Base-by-base conservation (phyloP, 2,113 vertebrate species). In the Pachyramphus minor region DNA sequence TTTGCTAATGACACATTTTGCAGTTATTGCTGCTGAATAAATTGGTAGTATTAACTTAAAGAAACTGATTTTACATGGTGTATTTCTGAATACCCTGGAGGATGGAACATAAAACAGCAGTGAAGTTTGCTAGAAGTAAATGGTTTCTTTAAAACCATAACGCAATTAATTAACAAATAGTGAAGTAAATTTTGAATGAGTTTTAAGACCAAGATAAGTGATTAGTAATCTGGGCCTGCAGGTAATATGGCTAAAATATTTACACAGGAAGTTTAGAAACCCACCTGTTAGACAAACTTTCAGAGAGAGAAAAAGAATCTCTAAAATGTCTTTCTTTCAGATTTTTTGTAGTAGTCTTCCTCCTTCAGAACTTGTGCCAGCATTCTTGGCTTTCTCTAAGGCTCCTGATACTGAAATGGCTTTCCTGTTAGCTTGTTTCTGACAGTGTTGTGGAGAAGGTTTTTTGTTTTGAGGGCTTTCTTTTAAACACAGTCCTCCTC, bases 131-230 rank as follows among this genome's bases (percentile, higher is more conserved):
- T 88, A 71, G 25, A 93, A 90, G 50, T 95, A 81, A 92, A 81
- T 1, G 7, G 25, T 90, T 90, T 64, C 58, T 91, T 89, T 94
- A 88, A 92, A 95, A 91, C 44, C 24, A 8, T 90, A 87, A 39
- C 42, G 79, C 50, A 91, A 50, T 93, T 91, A 87, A 91, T 89
- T 94, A 91, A 67, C 7, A 45, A 84, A 69, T 33, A 80, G 68
- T 42, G 22, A 93, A 47, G 35, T 49, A 39, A 90, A 86, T 58
- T 93, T 90, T 84, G 75, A 91, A 89, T 89, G 77, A 91, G 35
- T 94, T 95, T 94, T 95, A 91, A 88, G 81, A 92, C 68, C 28
- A 91, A 89, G 31, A 35, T 87, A 90, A 96, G 73, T 93, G 37
- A 59, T 82, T 72, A 77, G 67, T 91, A 83, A 55, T 91, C 39